Percentiles rank a stretch among this genome's conserved stretches.
Evolutionary conservation across 2,888 invertebrate genomes (phyloP).

Genomic region (Rotaria magnacalcarata): DNA sequence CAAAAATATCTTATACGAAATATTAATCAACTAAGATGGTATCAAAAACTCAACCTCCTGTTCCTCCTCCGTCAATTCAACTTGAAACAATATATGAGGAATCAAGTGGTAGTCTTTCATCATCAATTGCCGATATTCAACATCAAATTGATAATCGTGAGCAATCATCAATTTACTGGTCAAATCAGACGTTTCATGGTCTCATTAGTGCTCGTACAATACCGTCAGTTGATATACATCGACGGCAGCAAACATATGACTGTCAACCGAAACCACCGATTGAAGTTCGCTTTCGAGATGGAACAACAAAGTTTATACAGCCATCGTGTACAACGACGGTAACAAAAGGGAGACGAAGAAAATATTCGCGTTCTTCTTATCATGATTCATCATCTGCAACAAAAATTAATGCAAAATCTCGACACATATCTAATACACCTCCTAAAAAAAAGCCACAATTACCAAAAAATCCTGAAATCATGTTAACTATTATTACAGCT

Average conservation of each 20-base stretch:
- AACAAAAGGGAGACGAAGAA: background rate
- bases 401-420: background rate
- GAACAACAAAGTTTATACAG: background rate
- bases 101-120: background rate
- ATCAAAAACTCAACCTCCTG: background rate
- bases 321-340: background rate
- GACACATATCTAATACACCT: background rate
- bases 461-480: background rate
- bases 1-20: background rate
- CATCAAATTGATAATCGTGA: background rate
- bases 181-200: background rate
- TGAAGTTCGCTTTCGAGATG: constrained; percentile 3
- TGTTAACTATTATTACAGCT: background rate
- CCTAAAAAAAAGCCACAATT: background rate
- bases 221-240: background rate
- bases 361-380: background rate
- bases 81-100: constrained; percentile 27
- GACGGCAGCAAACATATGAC: background rate
- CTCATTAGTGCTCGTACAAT: background rate
- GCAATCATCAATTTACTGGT: background rate
- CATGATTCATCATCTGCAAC: background rate
- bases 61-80: background rate
- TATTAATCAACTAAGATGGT: background rate
- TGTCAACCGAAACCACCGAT: background rate
- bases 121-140: constrained; percentile 2